phyloP scores from a whole-genome alignment of 2,113 vertebrate species.

The Osmerus mordax region DNA sequence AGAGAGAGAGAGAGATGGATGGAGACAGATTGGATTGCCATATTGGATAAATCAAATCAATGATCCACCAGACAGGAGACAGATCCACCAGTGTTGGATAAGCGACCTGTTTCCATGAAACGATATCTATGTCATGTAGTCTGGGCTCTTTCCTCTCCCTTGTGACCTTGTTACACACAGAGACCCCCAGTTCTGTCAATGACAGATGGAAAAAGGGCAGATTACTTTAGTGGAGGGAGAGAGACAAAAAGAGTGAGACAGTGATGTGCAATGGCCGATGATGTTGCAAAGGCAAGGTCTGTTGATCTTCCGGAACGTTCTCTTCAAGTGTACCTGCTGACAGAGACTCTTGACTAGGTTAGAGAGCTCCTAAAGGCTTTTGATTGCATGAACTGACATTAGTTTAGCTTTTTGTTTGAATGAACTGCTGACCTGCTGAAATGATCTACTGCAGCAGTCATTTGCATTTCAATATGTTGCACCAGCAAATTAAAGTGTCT shows the following conservation, averaged over 20 bases:
- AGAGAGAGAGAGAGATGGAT: not conserved
- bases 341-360: too few species aligned
- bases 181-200: not conserved
- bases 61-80: slow-evolving; percentile 1
- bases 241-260: not conserved
- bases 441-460: too few species aligned
- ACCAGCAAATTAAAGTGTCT: too few species aligned
- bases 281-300: too few species aligned
- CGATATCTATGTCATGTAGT: not conserved
- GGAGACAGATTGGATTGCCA: not conserved
- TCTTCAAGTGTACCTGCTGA: too few species aligned
- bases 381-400: too few species aligned
- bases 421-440: too few species aligned
- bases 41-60: slow-evolving; percentile 2
- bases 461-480: too few species aligned
- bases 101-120: not conserved
- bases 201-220: not conserved
- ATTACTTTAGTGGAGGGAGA: not conserved
- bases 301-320: too few species aligned
- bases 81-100: slow-evolving; percentile 7
- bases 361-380: too few species aligned
- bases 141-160: not conserved
- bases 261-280: too few species aligned
- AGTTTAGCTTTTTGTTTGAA: too few species aligned
- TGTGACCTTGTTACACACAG: not conserved